These are phyloP conservation scores for Volucella inanis DNA, from an alignment of 2,888 invertebrate species.

Conservation along the genomic window DNA sequence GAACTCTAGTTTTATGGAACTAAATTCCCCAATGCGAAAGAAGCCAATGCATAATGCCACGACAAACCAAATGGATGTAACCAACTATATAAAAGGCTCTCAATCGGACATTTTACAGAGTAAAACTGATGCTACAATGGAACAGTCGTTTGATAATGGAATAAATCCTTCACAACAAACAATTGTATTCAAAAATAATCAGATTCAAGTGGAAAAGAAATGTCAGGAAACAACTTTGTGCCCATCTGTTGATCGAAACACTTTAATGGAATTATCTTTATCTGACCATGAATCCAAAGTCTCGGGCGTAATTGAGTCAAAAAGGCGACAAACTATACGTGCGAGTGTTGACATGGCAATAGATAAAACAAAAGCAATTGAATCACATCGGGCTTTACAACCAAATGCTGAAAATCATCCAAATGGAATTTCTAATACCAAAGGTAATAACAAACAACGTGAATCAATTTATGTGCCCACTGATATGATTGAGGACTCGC, in stretches of 20 bases:
- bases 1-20: conserved; percentile 13
- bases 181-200: conserved; percentile 40
- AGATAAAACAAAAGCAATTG: background rate
- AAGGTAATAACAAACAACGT: background rate
- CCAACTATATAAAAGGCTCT: background rate
- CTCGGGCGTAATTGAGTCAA: background rate
- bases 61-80: conserved; percentile 41
- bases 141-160: conserved; percentile 9
- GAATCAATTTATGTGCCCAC: conserved; percentile 7
- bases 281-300: background rate
- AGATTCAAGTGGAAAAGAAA: conserved; percentile 24
- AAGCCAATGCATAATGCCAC: conserved; percentile 49
- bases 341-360: too few relatives aligned
- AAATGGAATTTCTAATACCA: background rate
- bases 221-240: background rate
- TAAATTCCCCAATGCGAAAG: conserved; percentile 58
- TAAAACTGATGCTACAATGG: conserved; percentile 12
- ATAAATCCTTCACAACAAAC: conserved; percentile 8
- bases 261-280: conserved; percentile 45
- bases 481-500: conserved; percentile 20
- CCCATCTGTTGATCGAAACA: conserved; percentile 7
- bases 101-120: background rate
- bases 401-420: background rate
- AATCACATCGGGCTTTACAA: background rate
- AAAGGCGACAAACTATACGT: too few relatives aligned